phyloP scores from a whole-genome alignment of 2,797 vertebrate genomes.

The Simalia tracyae region DNA sequence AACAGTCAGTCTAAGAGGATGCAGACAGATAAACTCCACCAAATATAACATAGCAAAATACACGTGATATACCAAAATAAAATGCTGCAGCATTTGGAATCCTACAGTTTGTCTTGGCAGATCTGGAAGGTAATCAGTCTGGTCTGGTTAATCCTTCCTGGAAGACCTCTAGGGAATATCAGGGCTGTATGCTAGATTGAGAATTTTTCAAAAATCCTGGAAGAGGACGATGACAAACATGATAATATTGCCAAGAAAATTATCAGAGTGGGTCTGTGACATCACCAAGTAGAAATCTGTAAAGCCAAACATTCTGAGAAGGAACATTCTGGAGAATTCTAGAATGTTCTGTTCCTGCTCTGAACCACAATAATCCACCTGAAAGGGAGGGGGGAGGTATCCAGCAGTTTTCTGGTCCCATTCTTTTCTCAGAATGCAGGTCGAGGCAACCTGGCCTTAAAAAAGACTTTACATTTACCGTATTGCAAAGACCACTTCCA shows the following conservation, averaged over 20 bases:
- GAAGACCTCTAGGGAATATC: background rate
- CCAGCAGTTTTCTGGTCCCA: background rate
- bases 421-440: background rate
- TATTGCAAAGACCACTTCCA: background rate
- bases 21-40: background rate
- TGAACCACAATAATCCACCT: background rate
- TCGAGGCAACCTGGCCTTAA: background rate
- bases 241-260: background rate
- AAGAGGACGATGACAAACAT: background rate
- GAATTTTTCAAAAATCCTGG: background rate
- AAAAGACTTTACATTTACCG: background rate
- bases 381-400: background rate
- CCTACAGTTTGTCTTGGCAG: background rate
- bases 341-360: background rate
- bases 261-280: background rate
- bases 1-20: background rate
- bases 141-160: background rate
- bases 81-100: background rate
- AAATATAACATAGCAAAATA: background rate
- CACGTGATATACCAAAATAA: background rate
- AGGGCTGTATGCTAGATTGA: background rate
- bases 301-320: background rate
- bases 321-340: background rate
- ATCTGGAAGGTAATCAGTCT: background rate
- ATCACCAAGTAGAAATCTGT: background rate